Conservation (phyloP, 2,113 vertebrate genomes). For the Trogon melanurus region DNA sequence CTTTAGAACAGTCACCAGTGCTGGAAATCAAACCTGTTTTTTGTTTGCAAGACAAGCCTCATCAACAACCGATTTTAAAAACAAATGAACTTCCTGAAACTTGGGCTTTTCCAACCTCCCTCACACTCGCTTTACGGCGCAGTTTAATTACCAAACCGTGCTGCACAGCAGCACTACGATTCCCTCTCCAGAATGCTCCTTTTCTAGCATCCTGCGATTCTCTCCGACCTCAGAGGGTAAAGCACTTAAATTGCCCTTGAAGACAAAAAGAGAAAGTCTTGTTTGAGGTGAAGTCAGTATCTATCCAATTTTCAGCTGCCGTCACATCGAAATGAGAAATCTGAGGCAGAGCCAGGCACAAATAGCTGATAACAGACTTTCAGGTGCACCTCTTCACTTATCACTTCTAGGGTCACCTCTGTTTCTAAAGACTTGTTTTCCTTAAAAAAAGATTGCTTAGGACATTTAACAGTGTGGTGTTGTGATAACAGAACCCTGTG, state of each 20-base stretch:
- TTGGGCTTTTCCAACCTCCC: neutral
- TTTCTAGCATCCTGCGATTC: slow-evolving; percentile 1
- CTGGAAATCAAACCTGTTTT: neutral
- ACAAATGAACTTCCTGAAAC: neutral
- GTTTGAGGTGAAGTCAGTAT: slow-evolving; percentile 71
- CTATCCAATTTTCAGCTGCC: slow-evolving; percentile 80
- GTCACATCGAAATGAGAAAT: slow-evolving; percentile 84
- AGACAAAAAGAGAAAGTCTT: slow-evolving; percentile 71
- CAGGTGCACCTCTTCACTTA: slow-evolving; percentile 77
- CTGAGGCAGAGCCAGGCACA: slow-evolving; percentile 73
- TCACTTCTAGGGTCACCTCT: slow-evolving; percentile 79
- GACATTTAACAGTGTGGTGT: slow-evolving; percentile 56
- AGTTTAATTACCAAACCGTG: slow-evolving; percentile 4
- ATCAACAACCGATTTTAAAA: neutral
- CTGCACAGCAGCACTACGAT: neutral
- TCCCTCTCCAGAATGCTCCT: neutral
- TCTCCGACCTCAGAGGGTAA: slow-evolving; percentile 44
- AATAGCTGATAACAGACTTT: slow-evolving; percentile 78
- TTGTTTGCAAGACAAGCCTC: neutral
- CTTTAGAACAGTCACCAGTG: neutral
- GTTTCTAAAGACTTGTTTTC: slow-evolving; percentile 78
- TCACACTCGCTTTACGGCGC: neutral
- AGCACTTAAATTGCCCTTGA: slow-evolving; percentile 66
- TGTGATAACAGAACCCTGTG: slow-evolving; percentile 35
- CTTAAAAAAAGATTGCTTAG: slow-evolving; percentile 75